Conservation (phyloP, 2,888 invertebrate genomes). For the Thumatha senex region DNA sequence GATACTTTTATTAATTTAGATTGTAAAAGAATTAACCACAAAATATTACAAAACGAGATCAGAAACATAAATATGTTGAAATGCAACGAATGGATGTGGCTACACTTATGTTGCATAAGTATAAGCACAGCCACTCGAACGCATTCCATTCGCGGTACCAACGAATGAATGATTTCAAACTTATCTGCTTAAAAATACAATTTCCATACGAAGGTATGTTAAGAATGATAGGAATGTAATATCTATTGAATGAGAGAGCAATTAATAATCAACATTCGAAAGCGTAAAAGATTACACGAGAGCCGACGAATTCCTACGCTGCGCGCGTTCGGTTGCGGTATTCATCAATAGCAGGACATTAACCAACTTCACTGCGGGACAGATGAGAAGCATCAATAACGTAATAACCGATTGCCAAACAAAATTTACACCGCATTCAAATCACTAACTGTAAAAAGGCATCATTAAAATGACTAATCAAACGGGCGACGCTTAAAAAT, state of each 20-base stretch:
- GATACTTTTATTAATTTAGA: too few species aligned
- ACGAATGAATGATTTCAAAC: constrained; percentile 19
- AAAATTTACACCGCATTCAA: constrained; percentile 70
- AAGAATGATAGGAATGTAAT: constrained; percentile 66
- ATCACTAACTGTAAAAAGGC: constrained; percentile 73
- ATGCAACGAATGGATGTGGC: constrained; percentile 11
- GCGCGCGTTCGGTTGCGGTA: constrained; percentile 43
- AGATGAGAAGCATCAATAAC: constrained; percentile 62
- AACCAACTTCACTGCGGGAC: constrained; percentile 51
- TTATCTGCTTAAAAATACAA: constrained; percentile 44
- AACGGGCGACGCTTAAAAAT: constrained; percentile 73
- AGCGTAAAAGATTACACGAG: constrained; percentile 76
- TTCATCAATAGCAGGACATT: constrained; percentile 56
- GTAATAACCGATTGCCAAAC: constrained; percentile 59
- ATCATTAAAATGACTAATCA: constrained; percentile 76
- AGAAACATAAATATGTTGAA: constrained; percentile 23
- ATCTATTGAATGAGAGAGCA: constrained; percentile 70
- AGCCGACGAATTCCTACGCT: constrained; percentile 65
- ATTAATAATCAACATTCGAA: constrained; percentile 77
- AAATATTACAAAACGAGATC: constrained; percentile 10
- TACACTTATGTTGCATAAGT: constrained; percentile 5
- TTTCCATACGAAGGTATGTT: constrained; percentile 55
- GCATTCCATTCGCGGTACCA: constrained; percentile 29
- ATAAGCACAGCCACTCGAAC: constrained; percentile 25
- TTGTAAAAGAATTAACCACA: constrained; percentile 12